Base-by-base conservation (phyloP, 2,797 vertebrate species). In the Labroides dimidiatus region DNA sequence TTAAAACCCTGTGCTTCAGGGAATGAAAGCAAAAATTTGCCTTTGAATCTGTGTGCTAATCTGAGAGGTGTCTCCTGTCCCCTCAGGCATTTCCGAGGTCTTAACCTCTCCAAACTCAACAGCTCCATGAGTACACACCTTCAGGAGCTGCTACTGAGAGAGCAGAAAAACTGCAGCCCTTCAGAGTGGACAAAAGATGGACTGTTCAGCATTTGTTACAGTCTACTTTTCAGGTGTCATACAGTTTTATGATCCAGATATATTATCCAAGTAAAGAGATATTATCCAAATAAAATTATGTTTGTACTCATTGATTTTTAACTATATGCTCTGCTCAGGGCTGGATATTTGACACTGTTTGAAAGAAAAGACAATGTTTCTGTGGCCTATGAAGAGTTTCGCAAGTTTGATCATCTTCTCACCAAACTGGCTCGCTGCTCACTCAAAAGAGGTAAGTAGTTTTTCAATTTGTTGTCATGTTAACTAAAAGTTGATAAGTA, bases 121-220 rank as follows among this genome's bases (percentile, higher is more conserved):
- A 84, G 64, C 2, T 89, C 92, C 20, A 95, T 95, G 94, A 84
- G 80, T 21, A 15, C 60, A 60, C 94, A 96, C 68, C 91, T 97
- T 1, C 60, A 74, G 44, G 87, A 62, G 0, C 52, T 96, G 24
- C 64, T 98, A 47, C 64, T 91, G 58, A 79, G 61, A 0, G 72
- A 88, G 20, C 87, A 87, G n/a, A 62, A 71, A 10, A 6, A 9
- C 5, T 71, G 59, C 2, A 54, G 23, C 0, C 62, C 51, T 10
- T 48, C 64, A 0, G 74, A 80, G 49, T 97, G 96, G 96, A 93
- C 51, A 15, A 78, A 91, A 51, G 92, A 90, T 0, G 93, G 93
- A 0, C 94, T 97, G 45, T 94, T 97, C 9, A 85, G 90, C 43
- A 89, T 98, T 60, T 95, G 93, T 69, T 96, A 96, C 78, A 89